Percentiles rank a stretch among this genome's conserved stretches.
Evolutionary conservation across 2,888 invertebrate genomes (phyloP).

Genomic region (Hirtodrosophila cameraria): DNA sequence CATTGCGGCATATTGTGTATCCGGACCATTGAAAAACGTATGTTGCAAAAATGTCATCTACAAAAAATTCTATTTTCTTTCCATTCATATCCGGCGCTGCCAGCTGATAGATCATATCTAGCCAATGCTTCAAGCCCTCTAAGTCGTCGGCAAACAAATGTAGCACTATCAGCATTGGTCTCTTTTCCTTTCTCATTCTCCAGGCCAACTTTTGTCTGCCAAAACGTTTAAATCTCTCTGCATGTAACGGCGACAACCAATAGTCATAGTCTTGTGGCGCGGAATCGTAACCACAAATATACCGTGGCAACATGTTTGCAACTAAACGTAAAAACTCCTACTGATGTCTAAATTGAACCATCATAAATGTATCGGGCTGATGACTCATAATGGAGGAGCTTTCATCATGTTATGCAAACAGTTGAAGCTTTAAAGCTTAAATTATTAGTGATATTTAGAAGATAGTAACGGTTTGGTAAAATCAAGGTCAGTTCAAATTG

Average conservation of each 20-base stretch:
- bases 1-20: conserved; percentile 1
- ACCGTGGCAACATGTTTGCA: not conserved
- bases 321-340: not conserved
- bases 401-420: not conserved
- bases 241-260: conserved; percentile 10
- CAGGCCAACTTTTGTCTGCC: not conserved
- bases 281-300: not conserved
- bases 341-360: not conserved
- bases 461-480: no score
- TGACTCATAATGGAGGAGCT: conserved; percentile 13
- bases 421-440: not conserved
- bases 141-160: conserved; percentile 36
- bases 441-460: not conserved
- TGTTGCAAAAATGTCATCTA: conserved; percentile 35
- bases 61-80: conserved; percentile 11
- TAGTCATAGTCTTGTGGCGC: not conserved
- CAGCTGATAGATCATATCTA: conserved; percentile 33
- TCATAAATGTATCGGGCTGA: not conserved
- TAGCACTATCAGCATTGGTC: conserved; percentile 31
- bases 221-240: conserved; percentile 12
- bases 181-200: not conserved
- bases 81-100: conserved; percentile 18
- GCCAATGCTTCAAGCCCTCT: conserved; percentile 19
- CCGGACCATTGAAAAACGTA: conserved; percentile 22
- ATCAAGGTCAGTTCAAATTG: no score